Evolutionary conservation across 2,797 vertebrate species (phyloP).

Genomic region (Nannoperca australis): DNA sequence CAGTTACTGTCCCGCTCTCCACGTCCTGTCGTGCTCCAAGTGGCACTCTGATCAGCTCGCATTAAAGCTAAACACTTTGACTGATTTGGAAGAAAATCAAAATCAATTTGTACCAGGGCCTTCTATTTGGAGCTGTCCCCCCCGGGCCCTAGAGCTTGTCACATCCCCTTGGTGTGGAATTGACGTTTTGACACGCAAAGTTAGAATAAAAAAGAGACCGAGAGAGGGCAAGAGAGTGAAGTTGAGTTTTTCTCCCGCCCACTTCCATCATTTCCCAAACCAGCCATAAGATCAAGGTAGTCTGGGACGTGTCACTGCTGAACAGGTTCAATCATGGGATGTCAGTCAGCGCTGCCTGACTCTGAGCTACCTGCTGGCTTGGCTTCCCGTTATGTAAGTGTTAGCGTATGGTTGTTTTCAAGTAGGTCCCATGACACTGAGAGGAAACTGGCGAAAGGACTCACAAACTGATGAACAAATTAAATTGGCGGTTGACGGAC

Average conservation of each 20-base stretch:
- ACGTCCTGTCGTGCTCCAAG: constrained; percentile 81
- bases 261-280: constrained; percentile 64
- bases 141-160: constrained; percentile 83
- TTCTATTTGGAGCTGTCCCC: constrained; percentile 82
- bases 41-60: constrained; percentile 86
- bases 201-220: constrained; percentile 78
- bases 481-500: constrained; percentile 64
- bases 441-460: constrained; percentile 42
- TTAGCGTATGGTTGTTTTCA: constrained; percentile 32
- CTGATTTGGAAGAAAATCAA: constrained; percentile 90
- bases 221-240: constrained; percentile 46
- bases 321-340: constrained; percentile 79
- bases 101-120: constrained; percentile 87
- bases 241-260: constrained; percentile 45
- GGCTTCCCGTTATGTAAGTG: constrained; percentile 34
- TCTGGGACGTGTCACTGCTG: constrained; percentile 68
- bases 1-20: constrained; percentile 74
- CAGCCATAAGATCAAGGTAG: constrained; percentile 71
- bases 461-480: constrained; percentile 64
- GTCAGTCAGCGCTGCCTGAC: constrained; percentile 73
- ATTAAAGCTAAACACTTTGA: constrained; percentile 89
- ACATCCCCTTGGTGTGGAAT: constrained; percentile 85
- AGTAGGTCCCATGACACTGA: constrained; percentile 41
- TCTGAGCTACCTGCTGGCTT: constrained; percentile 47
- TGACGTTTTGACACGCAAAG: constrained; percentile 87